Conservation (phyloP, 2,888 invertebrate genomes). For the Zeuzera pyrina region DNA sequence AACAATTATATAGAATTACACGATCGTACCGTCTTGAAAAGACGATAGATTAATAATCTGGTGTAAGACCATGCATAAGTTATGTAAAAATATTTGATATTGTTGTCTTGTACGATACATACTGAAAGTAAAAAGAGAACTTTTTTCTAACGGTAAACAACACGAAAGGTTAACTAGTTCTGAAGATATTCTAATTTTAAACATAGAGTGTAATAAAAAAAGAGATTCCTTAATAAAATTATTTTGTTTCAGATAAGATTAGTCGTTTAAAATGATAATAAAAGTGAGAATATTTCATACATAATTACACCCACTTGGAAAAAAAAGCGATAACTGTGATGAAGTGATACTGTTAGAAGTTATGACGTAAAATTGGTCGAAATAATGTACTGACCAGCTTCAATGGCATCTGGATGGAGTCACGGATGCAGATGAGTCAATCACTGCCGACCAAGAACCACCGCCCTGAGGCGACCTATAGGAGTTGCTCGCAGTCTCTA, state of each 20-base stretch:
- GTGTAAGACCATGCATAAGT: too few species aligned
- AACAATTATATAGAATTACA: too few species aligned
- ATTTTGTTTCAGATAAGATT: constrained; percentile 27
- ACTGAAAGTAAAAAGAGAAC: too few species aligned
- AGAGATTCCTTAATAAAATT: too few species aligned
- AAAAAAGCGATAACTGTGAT: constrained; percentile 29
- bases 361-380: constrained; percentile 13
- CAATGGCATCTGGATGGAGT: constrained; percentile 60
- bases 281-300: constrained; percentile 16
- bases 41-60: too few species aligned
- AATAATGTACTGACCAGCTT: constrained; percentile 17
- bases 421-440: constrained; percentile 57
- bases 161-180: too few species aligned
- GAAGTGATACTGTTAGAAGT: constrained; percentile 14
- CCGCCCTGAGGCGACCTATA: constrained; percentile 54
- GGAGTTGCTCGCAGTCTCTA: constrained; percentile 64
- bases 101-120: too few species aligned
- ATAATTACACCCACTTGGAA: background rate
- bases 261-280: constrained; percentile 21
- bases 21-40: too few species aligned
- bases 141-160: too few species aligned
- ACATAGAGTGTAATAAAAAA: background rate
- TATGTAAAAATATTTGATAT: too few species aligned
- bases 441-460: constrained; percentile 43
- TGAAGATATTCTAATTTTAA: too few species aligned